These are phyloP conservation scores for Anisognathus igniventris DNA, from an alignment of 2,797 vertebrate genomes.

Conservation along the genomic window DNA sequence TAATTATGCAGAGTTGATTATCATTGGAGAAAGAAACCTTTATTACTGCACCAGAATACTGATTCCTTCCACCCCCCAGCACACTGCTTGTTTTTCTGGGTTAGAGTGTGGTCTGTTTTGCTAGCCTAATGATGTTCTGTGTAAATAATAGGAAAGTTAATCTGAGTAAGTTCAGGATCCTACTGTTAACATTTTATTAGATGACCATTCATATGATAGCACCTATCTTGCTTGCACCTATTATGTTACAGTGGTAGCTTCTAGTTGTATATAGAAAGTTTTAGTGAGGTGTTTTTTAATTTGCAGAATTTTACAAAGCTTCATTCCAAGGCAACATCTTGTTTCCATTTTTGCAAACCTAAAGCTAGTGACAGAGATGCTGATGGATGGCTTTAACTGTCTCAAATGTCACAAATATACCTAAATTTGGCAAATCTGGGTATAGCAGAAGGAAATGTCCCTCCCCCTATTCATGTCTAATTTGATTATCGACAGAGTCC, in stretches of 20 bases:
- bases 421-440: slow-evolving; percentile 61
- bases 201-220: not conserved
- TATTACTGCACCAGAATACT: slow-evolving; percentile 75
- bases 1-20: slow-evolving; percentile 81
- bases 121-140: slow-evolving; percentile 59
- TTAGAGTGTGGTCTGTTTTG: slow-evolving; percentile 66
- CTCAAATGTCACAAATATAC: slow-evolving; percentile 62
- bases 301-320: slow-evolving; percentile 22
- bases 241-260: not conserved
- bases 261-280: not conserved
- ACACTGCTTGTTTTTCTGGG: slow-evolving; percentile 59
- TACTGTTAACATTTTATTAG: slow-evolving; percentile 47
- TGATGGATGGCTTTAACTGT: slow-evolving; percentile 67
- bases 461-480: slow-evolving; percentile 39
- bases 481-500: slow-evolving; percentile 24
- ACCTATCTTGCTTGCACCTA: not conserved
- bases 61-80: slow-evolving; percentile 24
- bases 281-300: slow-evolving; percentile 35
- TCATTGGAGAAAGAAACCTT: slow-evolving; percentile 77
- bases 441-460: slow-evolving; percentile 53
- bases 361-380: slow-evolving; percentile 58
- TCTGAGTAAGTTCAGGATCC: slow-evolving; percentile 15
- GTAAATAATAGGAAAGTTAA: slow-evolving; percentile 61
- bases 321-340: slow-evolving; percentile 62
- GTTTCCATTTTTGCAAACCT: slow-evolving; percentile 64